phyloP scores from a whole-genome alignment of 2,888 invertebrate genomes.

The Hydraecia micacea region DNA sequence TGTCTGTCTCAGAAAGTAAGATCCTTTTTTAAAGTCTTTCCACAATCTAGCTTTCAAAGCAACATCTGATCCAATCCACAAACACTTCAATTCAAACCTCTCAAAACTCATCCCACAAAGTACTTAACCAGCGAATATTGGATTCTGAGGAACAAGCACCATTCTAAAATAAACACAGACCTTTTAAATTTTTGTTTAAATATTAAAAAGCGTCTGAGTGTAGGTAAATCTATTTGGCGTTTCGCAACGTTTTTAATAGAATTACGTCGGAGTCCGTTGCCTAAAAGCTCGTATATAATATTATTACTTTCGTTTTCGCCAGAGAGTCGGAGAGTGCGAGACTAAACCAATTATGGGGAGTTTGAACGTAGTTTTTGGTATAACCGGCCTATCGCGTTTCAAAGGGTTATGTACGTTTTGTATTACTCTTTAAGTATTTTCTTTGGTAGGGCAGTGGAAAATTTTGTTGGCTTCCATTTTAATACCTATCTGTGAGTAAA shows the following conservation, averaged over 20 bases:
- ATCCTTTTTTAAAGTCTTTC: no score
- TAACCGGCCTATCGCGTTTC: constrained; percentile 73
- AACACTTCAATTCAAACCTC: constrained; percentile 16
- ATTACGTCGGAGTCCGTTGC: constrained; percentile 74
- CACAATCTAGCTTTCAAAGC: constrained; percentile 27
- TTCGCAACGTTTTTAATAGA: constrained; percentile 76
- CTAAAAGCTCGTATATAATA: constrained; percentile 83
- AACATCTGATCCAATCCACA: constrained; percentile 34
- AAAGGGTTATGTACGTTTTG: constrained; percentile 64
- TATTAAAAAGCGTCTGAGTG: constrained; percentile 68
- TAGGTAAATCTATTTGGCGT: constrained; percentile 69
- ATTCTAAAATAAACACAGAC: constrained; percentile 54
- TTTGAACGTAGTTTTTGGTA: constrained; percentile 75
- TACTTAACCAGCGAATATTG: constrained; percentile 47
- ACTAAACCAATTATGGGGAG: constrained; percentile 79
- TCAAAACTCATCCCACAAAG: constrained; percentile 35
- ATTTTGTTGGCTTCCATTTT: not conserved
- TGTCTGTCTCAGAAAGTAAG: not conserved
- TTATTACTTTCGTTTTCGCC: constrained; percentile 80
- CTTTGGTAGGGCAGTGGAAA: not conserved
- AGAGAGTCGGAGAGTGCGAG: constrained; percentile 70
- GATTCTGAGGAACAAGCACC: constrained; percentile 53
- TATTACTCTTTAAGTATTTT: constrained; percentile 50
- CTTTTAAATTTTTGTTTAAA: constrained; percentile 67
- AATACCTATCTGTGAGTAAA: no score